A percentile compares a stretch with the other conserved stretches of the same genome.
Evolutionary conservation across 2,888 invertebrate genomes (phyloP).

Genomic region (Drosophila robusta): DNA sequence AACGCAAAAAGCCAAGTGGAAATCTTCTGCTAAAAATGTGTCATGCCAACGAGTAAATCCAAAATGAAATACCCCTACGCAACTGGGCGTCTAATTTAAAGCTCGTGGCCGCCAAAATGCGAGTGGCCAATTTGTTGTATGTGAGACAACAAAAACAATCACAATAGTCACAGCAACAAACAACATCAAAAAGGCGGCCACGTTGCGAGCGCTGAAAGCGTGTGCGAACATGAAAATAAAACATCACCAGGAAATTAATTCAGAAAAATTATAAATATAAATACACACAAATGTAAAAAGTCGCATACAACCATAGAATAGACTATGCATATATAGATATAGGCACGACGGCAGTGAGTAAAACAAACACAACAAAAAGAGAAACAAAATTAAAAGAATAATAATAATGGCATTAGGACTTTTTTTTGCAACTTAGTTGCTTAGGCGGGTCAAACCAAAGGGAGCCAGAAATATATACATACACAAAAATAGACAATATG

Average conservation of each 20-base stretch:
- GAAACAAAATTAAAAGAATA: conserved; percentile 22
- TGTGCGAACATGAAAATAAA: conserved; percentile 76
- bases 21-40: conserved; percentile 38
- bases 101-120: conserved; percentile 67
- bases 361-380: not conserved
- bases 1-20: conserved; percentile 15
- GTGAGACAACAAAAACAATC: conserved; percentile 30
- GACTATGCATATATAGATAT: conserved; percentile 12
- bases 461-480: conserved; percentile 7
- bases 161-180: conserved; percentile 31
- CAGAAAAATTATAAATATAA: conserved; percentile 52
- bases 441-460: conserved; percentile 9
- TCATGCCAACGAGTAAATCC: conserved; percentile 38
- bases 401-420: conserved; percentile 53
- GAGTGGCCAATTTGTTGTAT: conserved; percentile 74
- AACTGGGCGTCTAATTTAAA: conserved; percentile 64
- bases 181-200: conserved; percentile 64
- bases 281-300: conserved; percentile 36
- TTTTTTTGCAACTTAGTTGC: conserved; percentile 33
- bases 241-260: conserved; percentile 79
- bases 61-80: conserved; percentile 55
- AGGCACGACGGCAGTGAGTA: conserved; percentile 11
- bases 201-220: conserved; percentile 63
- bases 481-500: conserved; percentile 23
- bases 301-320: conserved; percentile 22